Percentiles rank a stretch among this genome's conserved stretches.
These are phyloP conservation scores for Urocynchramus pylzowi DNA, from an alignment of 2,113 vertebrate species.

Conservation along the genomic window DNA sequence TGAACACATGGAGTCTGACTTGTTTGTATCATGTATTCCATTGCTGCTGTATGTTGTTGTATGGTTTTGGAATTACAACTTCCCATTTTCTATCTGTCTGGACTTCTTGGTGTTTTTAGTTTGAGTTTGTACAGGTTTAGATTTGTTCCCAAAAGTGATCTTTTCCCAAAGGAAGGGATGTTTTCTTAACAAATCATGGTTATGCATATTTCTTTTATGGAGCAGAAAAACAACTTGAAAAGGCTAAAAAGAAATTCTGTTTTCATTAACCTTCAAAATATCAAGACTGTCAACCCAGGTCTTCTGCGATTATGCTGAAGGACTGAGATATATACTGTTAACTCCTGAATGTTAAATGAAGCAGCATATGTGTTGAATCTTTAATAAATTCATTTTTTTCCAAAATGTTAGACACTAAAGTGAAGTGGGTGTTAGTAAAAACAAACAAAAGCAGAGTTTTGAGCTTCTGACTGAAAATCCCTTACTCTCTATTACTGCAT, in stretches of 20 bases:
- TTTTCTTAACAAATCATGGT: background rate
- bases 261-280: conserved; percentile 62
- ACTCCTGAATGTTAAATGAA: conserved; percentile 49
- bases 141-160: background rate
- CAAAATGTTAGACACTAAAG: conserved; percentile 34
- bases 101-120: background rate
- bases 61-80: background rate
- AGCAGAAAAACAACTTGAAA: conserved; percentile 48
- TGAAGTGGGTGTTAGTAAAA: conserved; percentile 55
- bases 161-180: background rate
- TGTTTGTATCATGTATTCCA: background rate
- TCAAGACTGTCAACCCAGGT: conserved; percentile 48
- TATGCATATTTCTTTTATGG: background rate
- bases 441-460: conserved; percentile 17
- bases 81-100: background rate
- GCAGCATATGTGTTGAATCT: conserved; percentile 51
- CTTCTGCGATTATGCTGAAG: background rate
- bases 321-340: conserved; percentile 43
- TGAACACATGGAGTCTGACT: background rate
- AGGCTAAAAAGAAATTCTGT: conserved; percentile 48
- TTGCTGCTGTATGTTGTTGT: background rate
- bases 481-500: background rate
- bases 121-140: background rate
- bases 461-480: conserved; percentile 7
- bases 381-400: conserved; percentile 48